phyloP scores from a whole-genome alignment of 2,888 invertebrate genomes.

The Leptarthrus brevirostris region DNA sequence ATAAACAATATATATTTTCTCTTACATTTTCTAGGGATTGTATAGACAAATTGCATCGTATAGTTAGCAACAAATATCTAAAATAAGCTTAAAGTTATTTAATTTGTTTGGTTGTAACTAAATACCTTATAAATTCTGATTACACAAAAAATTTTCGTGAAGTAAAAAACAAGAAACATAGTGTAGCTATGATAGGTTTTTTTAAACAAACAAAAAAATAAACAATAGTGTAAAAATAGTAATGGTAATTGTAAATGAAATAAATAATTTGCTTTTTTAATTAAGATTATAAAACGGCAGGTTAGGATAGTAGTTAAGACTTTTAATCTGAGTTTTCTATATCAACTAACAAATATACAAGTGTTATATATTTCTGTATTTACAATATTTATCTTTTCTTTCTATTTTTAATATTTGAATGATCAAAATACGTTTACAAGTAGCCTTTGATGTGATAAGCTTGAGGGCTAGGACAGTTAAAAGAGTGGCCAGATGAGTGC shows the following conservation, averaged over 20 bases:
- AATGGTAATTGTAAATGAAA: background rate
- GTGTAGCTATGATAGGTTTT: background rate
- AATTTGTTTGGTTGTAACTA: slow-evolving; percentile 26
- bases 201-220: background rate
- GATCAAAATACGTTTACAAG: slow-evolving; percentile 16
- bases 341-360: slow-evolving; percentile 42
- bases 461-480: background rate
- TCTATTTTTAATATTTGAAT: slow-evolving; percentile 16
- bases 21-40: slow-evolving; percentile 43
- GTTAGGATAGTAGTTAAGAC: slow-evolving; percentile 25
- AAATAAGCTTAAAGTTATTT: slow-evolving; percentile 26
- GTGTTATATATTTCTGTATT: slow-evolving; percentile 18
- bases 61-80: slow-evolving; percentile 41
- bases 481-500: too few relatives aligned
- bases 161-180: background rate
- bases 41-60: slow-evolving; percentile 43
- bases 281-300: slow-evolving; percentile 35
- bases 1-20: slow-evolving; percentile 48
- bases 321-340: slow-evolving; percentile 28
- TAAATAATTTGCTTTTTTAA: slow-evolving; percentile 27
- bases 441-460: slow-evolving; percentile 12
- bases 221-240: too few relatives aligned
- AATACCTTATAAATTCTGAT: slow-evolving; percentile 10
- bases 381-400: slow-evolving; percentile 33
- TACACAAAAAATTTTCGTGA: background rate